Percentiles rank a stretch among this genome's conserved stretches.
Evolutionary conservation across 2,797 vertebrate species (phyloP).

Genomic region (Betta splendens): DNA sequence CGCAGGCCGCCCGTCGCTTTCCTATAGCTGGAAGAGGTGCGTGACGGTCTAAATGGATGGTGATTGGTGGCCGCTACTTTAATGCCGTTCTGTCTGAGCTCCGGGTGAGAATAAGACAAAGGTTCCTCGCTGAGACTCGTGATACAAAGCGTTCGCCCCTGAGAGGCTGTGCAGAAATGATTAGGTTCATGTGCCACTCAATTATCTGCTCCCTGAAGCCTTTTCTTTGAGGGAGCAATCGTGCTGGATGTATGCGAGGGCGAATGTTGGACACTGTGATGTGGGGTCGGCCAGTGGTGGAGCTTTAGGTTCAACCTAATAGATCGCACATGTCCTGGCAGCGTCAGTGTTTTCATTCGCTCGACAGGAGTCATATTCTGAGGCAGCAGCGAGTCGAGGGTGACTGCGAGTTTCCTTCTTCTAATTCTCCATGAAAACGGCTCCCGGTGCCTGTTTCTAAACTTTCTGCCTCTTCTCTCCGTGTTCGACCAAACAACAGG

Average conservation of each 20-base stretch:
- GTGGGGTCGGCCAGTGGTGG: conserved; percentile 54
- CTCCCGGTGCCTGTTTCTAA: conserved; percentile 25
- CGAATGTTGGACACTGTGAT: conserved; percentile 54
- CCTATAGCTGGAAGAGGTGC: conserved; percentile 10
- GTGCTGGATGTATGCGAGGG: conserved; percentile 65
- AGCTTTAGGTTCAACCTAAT: conserved; percentile 61
- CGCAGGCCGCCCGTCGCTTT: no score
- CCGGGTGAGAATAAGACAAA: conserved; percentile 63
- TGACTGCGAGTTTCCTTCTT: conserved; percentile 45
- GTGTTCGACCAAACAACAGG: conserved; percentile 31
- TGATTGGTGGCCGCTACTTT: conserved; percentile 43
- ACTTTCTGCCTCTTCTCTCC: conserved; percentile 23
- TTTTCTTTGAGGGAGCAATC: conserved; percentile 72
- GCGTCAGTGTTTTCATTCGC: conserved; percentile 61
- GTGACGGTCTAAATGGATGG: conserved; percentile 35
- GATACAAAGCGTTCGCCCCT: conserved; percentile 68
- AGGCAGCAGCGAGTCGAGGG: conserved; percentile 29
- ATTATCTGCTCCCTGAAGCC: conserved; percentile 70
- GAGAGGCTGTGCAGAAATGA: conserved; percentile 65
- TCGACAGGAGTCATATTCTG: conserved; percentile 52
- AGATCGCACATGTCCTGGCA: conserved; percentile 65
- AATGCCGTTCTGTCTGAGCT: conserved; percentile 55
- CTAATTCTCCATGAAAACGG: conserved; percentile 55
- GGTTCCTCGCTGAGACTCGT: conserved; percentile 59
- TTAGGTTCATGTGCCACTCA: conserved; percentile 76